A percentile compares a stretch with the other conserved stretches of the same genome.
These are phyloP conservation scores for Ptychobarbus kaznakovi DNA, from an alignment of 2,797 vertebrate species.

Conservation along the genomic window DNA sequence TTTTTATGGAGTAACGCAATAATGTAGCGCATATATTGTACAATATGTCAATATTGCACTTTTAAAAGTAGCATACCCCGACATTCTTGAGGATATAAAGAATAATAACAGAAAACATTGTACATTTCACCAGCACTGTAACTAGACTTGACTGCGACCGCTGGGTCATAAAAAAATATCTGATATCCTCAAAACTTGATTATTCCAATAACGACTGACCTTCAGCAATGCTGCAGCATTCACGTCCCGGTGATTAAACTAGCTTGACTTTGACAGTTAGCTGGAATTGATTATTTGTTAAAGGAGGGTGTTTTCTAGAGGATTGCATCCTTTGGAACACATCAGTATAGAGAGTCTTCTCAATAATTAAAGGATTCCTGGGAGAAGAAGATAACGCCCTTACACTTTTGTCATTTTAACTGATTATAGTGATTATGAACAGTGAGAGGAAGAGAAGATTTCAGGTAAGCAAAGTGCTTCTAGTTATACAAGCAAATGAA, in stretches of 20 bases:
- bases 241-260: background rate
- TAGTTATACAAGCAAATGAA: no score
- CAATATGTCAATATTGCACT: background rate
- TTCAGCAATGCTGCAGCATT: slow-evolving; percentile 1
- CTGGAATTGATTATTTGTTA: slow-evolving; percentile 11
- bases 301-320: slow-evolving; percentile 8
- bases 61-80: background rate
- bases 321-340: background rate
- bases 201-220: background rate
- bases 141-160: background rate
- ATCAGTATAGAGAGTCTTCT: background rate
- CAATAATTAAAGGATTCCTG: slow-evolving; percentile 18
- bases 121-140: background rate
- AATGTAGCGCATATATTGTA: background rate
- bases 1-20: background rate
- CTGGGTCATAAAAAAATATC: background rate
- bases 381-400: background rate
- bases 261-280: background rate
- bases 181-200: slow-evolving; percentile 1
- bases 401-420: background rate
- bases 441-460: background rate
- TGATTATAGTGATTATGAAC: no score
- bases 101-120: background rate
- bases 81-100: background rate
- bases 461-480: no score